A percentile compares a stretch with the other conserved stretches of the same genome.
These are phyloP conservation scores for Porites divaricata DNA, from an alignment of 92 coral and sea anemone species.

Conservation along the genomic window DNA sequence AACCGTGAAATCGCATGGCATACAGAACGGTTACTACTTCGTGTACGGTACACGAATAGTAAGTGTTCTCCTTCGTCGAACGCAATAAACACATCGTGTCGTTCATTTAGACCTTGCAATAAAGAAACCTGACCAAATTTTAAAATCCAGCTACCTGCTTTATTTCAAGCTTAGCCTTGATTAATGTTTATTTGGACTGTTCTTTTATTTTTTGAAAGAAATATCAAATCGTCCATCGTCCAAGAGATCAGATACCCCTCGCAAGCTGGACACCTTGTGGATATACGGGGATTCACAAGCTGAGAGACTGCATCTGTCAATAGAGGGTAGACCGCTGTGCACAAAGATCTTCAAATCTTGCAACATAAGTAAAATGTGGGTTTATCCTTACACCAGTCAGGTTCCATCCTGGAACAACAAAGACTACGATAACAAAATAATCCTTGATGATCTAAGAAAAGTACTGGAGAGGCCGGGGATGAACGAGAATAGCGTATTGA, in stretches of 20 bases:
- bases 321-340: conserved; percentile 72
- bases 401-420: conserved; percentile 71
- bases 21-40: no score
- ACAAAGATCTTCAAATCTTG: conserved; percentile 79
- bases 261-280: conserved; percentile 55
- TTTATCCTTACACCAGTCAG: conserved; percentile 64
- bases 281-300: conserved; percentile 98
- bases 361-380: conserved; percentile 84
- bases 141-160: no score
- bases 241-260: neutral
- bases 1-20: no score
- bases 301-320: conserved; percentile 66
- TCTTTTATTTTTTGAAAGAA: neutral
- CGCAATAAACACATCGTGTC: no score
- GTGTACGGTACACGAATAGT: no score
- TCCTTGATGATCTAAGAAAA: conserved; percentile 59
- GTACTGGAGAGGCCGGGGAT: conserved; percentile 71
- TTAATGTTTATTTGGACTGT: no score
- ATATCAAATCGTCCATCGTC: no score
- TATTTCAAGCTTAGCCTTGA: no score
- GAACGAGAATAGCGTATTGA: conserved; percentile 83
- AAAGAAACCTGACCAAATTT: no score
- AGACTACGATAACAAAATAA: conserved; percentile 73
- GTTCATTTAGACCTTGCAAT: no score
- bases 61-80: no score